Percentiles rank a stretch among this genome's conserved stretches.
Conservation (phyloP, 2,888 invertebrate species). For the Andricus quercusramuli region DNA sequence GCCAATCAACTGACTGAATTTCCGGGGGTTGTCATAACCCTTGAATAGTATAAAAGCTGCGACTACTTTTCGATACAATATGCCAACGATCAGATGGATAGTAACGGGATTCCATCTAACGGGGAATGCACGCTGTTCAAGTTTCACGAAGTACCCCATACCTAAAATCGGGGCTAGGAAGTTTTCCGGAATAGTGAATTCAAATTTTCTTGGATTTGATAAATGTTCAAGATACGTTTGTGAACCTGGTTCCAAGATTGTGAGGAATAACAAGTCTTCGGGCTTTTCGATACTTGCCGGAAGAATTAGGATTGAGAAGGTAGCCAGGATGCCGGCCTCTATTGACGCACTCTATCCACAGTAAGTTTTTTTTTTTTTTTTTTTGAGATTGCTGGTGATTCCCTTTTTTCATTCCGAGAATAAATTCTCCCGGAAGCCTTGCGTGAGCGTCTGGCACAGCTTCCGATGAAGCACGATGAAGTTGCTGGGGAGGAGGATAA, state of each 20-base stretch:
- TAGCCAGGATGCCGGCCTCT: slow-evolving; percentile 71
- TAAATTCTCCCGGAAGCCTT: slow-evolving; percentile 22
- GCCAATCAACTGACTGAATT: slow-evolving; percentile 42
- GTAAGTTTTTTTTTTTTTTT: slow-evolving; percentile 62
- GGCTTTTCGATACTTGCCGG: slow-evolving; percentile 44
- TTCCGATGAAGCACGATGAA: slow-evolving; percentile 16
- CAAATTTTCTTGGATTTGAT: slow-evolving; percentile 41
- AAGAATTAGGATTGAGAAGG: slow-evolving; percentile 52
- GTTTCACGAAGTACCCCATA: slow-evolving; percentile 42
- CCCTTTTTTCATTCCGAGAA: not conserved
- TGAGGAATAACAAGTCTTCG: slow-evolving; percentile 45
- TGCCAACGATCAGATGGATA: slow-evolving; percentile 69
- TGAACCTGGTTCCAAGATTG: slow-evolving; percentile 19
- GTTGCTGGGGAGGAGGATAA: not conserved
- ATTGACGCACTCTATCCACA: slow-evolving; percentile 65
- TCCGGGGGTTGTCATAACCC: slow-evolving; percentile 36
- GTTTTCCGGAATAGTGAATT: slow-evolving; percentile 41
- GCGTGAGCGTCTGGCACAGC: slow-evolving; percentile 4
- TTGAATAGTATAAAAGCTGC: slow-evolving; percentile 51
- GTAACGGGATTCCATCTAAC: slow-evolving; percentile 57
- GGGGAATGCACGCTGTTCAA: slow-evolving; percentile 52
- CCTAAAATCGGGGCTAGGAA: slow-evolving; percentile 15
- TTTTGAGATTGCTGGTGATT: not conserved
- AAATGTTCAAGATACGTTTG: slow-evolving; percentile 18
- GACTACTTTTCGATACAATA: slow-evolving; percentile 48